These are phyloP conservation scores for Ptychobarbus kaznakovi DNA, from an alignment of 2,797 vertebrate species.

Conservation along the genomic window DNA sequence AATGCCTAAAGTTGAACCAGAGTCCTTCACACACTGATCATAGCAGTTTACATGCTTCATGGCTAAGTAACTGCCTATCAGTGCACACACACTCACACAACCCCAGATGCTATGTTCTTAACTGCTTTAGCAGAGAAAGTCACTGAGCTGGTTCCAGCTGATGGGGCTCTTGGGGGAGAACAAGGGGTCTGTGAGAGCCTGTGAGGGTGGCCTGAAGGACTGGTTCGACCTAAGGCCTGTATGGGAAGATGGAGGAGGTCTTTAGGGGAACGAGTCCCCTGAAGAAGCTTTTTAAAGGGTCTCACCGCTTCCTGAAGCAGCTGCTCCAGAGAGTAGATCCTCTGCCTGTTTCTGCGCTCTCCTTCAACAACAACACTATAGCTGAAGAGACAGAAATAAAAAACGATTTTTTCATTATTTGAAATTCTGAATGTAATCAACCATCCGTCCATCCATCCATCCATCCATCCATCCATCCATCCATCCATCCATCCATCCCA, in stretches of 20 bases:
- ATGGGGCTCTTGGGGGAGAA: constrained; percentile 35
- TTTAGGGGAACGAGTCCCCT: background rate
- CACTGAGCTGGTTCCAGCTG: constrained; percentile 18
- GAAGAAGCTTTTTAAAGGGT: constrained; percentile 37
- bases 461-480: background rate
- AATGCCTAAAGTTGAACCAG: constrained; percentile 45
- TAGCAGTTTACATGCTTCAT: constrained; percentile 40
- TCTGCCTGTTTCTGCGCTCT: constrained; percentile 90
- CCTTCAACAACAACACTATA: constrained; percentile 96
- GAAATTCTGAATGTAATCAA: constrained; percentile 3
- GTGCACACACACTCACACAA: constrained; percentile 25
- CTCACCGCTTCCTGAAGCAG: constrained; percentile 95
- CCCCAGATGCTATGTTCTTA: constrained; percentile 59
- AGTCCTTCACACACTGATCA: constrained; percentile 46
- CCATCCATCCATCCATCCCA: background rate
- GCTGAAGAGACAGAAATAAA: constrained; percentile 70
- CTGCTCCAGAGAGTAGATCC: constrained; percentile 94
- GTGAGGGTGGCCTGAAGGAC: constrained; percentile 45
- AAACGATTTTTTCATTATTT: background rate
- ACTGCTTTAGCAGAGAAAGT: constrained; percentile 52
- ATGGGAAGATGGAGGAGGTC: background rate
- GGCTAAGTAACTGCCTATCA: constrained; percentile 31
- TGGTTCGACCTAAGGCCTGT: constrained; percentile 9
- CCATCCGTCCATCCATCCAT: background rate
- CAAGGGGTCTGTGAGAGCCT: constrained; percentile 28